Evolutionary conservation across 2,797 vertebrate species (phyloP), one percentile per base, ranked within the genome.

Genomic region (Hoplostethus mediterraneus): DNA sequence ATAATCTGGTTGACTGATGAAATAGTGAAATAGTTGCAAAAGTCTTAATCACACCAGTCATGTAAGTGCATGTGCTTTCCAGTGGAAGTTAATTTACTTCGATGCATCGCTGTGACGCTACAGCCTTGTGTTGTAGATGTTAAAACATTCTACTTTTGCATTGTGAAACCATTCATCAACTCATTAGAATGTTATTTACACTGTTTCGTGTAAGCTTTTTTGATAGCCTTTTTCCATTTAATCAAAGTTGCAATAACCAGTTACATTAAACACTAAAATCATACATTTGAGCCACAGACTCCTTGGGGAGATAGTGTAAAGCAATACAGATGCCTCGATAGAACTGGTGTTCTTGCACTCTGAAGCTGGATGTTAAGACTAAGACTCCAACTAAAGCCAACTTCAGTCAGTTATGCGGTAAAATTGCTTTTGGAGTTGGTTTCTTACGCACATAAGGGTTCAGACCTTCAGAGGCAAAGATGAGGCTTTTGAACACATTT

Each of bases 201-300:
- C 2, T 10, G n/a, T 31, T 56, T 44, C 21, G 10, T 12, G 42
- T 17, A 1, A 63, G 16, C 33, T 53, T 28, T 53, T 57, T 38
- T 9, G 12, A 40, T 7, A 12, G 17, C 21, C 28, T 62, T 77
- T 68, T 53, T 48, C 59, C 65, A 36, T 71, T 67, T 16, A 57
- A 30, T 64, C 17, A 66, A 62, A 68, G 56, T 56, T 75, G 40
- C 68, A 71, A 59, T 77, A 74, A 81, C 63, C 71, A 61, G 53
- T 40, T 36, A 40, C 16, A 48, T 17, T 17, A 75, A 62, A 51
- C 11, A 53, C 14, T 3, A 4, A 25, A 38, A 58, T n/a, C 25
- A 21, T 30, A 12, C 54, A 53, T 58, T 3, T 38, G 55, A 75
- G 71, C 61, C 49, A 44, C 71, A 73, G 55, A 60, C 30, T 13